Conservation (phyloP, 2,113 vertebrate genomes). For the Periophthalmodon schlosseri region DNA sequence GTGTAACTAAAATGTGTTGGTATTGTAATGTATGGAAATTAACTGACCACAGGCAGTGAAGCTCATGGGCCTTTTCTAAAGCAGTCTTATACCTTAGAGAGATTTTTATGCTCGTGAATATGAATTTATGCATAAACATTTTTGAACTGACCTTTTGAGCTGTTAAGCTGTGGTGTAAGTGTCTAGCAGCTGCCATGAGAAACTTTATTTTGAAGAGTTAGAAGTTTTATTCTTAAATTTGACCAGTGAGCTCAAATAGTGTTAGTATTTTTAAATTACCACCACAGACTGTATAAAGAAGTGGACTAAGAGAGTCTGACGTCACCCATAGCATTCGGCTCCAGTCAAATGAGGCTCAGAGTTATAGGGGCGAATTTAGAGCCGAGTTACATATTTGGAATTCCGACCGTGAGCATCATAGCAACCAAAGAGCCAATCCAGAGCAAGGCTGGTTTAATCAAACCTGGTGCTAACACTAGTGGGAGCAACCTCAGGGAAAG, state of each 20-base stretch:
- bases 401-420: no score
- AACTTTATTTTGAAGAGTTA: not conserved
- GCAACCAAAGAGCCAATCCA: no score
- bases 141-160: not conserved
- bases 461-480: no score
- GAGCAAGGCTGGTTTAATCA: no score
- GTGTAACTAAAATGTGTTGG: not conserved
- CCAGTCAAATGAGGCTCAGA: no score
- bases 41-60: not conserved
- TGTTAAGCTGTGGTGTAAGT: not conserved
- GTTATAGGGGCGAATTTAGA: no score
- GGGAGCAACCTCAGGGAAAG: no score
- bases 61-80: not conserved
- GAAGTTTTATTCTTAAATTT: not conserved
- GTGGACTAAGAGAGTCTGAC: no score
- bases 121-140: not conserved
- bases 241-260: not conserved
- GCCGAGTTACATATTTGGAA: no score
- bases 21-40: slow-evolving; percentile 8
- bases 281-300: no score
- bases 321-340: no score
- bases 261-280: no score
- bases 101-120: not conserved
- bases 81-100: not conserved
- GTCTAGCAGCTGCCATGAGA: not conserved